Evolutionary conservation across 2,797 vertebrate genomes (phyloP), one percentile per base, ranked within the genome.

Genomic region (Dermochelys coriacea): DNA sequence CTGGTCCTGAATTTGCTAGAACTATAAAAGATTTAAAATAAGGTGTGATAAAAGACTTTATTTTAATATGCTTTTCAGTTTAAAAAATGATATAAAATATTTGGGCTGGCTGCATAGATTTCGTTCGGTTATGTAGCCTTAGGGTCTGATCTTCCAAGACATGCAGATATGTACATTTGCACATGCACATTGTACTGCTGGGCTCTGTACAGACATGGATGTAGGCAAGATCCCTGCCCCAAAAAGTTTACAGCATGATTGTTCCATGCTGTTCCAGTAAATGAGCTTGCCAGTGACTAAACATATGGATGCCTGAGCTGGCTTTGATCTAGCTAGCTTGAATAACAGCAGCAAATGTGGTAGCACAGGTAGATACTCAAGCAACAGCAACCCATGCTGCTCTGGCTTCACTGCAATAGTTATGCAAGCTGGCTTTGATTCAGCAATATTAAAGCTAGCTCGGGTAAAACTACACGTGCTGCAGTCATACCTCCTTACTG

Each of bases 31-130:
- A 12, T 0, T 47, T 52, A 88, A 87, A 27, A 78, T 37, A 75
- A 55, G 84, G 18, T 14, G 59, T 12, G 61, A 3, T 81, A 84
- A 52, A 91, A 71, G 1, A 47, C 16, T 15, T 51, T 9, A 64
- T 3, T 79, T 54, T 29, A 49, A 27, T 88, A 10, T 0, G 0
- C 10, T 11, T 16, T 74, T 41, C 25, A 15, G 23, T 25, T 45
- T 45, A 8, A 45, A 37, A 74, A 27, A 71, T 10, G 3, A 74
- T 23, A 74, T 27, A 27, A 45, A 45, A 41, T 74, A 74, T 27
- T 25, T 41, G 71, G 41, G 37, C 37, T 74, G 37, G 27, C 37
- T 74, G 12, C 10, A 5, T 71, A n/a, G n/a, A 19, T 37, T 71
- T 71, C 41, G 45, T 45, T 45, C 6, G 21, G 23, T 45, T 45